Evolutionary conservation across 64 coral and sea anemone species (phyloP), one percentile per base, ranked within the genome.

Genomic region (Montipora efflorescens): DNA sequence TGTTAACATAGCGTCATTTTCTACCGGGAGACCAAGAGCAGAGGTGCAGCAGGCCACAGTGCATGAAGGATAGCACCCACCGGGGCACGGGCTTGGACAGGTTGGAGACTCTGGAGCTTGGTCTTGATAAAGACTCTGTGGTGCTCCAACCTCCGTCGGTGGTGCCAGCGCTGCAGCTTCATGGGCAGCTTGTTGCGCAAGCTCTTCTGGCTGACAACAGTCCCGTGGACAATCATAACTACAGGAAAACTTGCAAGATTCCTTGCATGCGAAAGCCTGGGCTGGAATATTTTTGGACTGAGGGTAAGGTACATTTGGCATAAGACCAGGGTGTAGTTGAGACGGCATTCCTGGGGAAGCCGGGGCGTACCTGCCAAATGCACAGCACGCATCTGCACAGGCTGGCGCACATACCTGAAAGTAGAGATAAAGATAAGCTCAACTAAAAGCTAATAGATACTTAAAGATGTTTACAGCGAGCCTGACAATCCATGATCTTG

Each of bases 201-300:
- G 44, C 48, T 87, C 89, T 48, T 95, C 95, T 2, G 95, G 95
- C 23, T 92, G 89, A 48, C 95, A 97, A 18, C 95, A 97, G 4
- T 97, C 93, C 13, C 72, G 86, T 1, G 92, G 84, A 49, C 95
- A 97, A 21, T 73, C 66, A 8, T 88, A 87, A 11, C 58, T 52
- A 46, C 95, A 97, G 13, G 77, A 49, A 48, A 97, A 97, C 58
- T 95, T 97, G 79, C 95, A 97, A 0, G 88, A 88, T 88, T 97
- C 95, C 11, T 97, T 90, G 14, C 95, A 97, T 13, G 87, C 89
- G 43, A 86, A 97, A 13, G 95, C 95, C 25, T 80, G 51, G 23
- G 46, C 62, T 0, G 95, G 95, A 67, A 97, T 97, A 21, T 66
- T 52, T 21, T 91, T 87, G 51, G 88, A 83, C 51, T 91, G 83